phyloP scores from a whole-genome alignment of 2,888 invertebrate genomes.

The Arctia plantaginis region DNA sequence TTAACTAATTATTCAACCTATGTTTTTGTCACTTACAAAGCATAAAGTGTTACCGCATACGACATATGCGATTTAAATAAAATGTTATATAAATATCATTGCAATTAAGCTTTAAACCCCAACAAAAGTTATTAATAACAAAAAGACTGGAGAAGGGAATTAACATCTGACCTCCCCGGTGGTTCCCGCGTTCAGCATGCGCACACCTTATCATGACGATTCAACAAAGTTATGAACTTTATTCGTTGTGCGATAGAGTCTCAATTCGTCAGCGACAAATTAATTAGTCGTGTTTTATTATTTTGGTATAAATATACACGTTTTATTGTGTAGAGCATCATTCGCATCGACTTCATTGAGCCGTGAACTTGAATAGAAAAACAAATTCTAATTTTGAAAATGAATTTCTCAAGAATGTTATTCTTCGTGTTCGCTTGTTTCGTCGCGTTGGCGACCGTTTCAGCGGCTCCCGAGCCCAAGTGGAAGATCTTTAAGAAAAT shows the following conservation, averaged over 20 bases:
- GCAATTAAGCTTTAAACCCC: neutral
- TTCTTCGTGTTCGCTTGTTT: slow-evolving; percentile 63
- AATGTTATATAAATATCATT: neutral
- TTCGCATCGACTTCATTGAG: neutral
- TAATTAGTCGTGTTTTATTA: neutral
- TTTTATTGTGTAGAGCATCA: slow-evolving; percentile 10
- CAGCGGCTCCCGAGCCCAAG: slow-evolving; percentile 60
- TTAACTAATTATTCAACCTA: no score
- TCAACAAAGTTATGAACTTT: neutral
- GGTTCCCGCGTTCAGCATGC: slow-evolving; percentile 19
- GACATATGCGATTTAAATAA: neutral
- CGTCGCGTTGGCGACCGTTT: slow-evolving; percentile 54
- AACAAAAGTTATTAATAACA: slow-evolving; percentile 4
- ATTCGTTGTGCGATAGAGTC: neutral
- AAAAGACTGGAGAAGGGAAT: slow-evolving; percentile 38
- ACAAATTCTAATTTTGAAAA: slow-evolving; percentile 37
- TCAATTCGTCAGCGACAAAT: neutral
- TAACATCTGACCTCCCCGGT: slow-evolving; percentile 34
- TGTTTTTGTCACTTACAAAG: neutral
- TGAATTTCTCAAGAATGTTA: slow-evolving; percentile 64
- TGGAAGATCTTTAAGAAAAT: slow-evolving; percentile 69
- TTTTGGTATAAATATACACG: slow-evolving; percentile 1
- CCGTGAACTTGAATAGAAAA: neutral
- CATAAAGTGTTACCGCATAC: neutral
- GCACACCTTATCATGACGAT: slow-evolving; percentile 27